Evolutionary conservation across 1,140 invertebrate species (phyloP).

Genomic region (Globodera ellingtonae): DNA sequence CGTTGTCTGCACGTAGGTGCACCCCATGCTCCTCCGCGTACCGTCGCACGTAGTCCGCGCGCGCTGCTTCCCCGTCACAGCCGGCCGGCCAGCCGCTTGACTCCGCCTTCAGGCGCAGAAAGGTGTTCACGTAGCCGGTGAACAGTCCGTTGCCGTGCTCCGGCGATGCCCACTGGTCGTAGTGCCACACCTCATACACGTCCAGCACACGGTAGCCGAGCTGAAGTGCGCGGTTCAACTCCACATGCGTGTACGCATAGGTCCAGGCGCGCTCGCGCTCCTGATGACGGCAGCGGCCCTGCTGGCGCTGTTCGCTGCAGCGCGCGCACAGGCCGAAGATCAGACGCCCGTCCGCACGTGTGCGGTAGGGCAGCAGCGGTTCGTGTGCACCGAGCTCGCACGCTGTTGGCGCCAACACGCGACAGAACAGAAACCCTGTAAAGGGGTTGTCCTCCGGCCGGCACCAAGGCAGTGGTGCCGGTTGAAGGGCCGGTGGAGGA

Average conservation of each 20-base stretch:
- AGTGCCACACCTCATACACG: constrained; percentile 29
- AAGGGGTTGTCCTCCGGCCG: constrained; percentile 5
- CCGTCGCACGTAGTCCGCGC: not conserved
- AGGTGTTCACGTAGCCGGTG: constrained; percentile 32
- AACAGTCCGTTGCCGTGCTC: constrained; percentile 13
- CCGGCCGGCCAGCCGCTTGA: constrained; percentile 34
- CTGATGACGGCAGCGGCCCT: not conserved
- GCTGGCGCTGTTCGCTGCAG: constrained; percentile 11
- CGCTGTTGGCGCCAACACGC: not conserved
- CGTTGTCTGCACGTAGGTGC: not conserved
- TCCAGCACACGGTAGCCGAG: constrained; percentile 6
- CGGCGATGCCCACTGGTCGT: constrained; percentile 10
- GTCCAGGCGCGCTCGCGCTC: constrained; percentile 29
- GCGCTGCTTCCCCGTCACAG: not conserved
- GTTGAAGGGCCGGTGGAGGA: not conserved
- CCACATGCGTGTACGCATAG: constrained; percentile 22
- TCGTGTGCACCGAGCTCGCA: not conserved
- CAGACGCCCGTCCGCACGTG: constrained; percentile 14
- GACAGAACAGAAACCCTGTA: not conserved
- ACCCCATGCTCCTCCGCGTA: constrained; percentile 26
- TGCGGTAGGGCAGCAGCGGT: constrained; percentile 1
- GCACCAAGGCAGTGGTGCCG: not conserved
- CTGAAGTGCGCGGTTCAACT: constrained; percentile 27
- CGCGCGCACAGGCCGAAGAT: constrained; percentile 19
- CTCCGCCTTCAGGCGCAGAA: constrained; percentile 9